Conservation (phyloP, 2,797 vertebrate species). For the Sebastiscus tertius region DNA sequence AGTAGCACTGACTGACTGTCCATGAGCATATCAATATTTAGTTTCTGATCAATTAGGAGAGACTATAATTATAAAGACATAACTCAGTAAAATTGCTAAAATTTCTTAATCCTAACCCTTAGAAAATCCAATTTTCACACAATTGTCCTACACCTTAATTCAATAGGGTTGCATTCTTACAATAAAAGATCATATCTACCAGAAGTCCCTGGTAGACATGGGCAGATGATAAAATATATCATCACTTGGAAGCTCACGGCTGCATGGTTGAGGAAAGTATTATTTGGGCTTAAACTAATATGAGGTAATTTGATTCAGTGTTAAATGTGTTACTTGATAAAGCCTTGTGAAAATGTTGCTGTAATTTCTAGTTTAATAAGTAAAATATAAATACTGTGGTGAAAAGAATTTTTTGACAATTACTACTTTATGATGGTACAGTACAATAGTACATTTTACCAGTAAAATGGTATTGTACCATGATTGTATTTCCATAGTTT, state of each 20-base stretch:
- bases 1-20: neutral
- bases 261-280: neutral
- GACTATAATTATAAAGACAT: neutral
- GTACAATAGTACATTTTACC: neutral
- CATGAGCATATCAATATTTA: neutral
- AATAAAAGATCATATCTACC: neutral
- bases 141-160: neutral
- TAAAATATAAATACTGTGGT: neutral
- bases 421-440: neutral
- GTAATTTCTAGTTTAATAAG: neutral
- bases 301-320: neutral
- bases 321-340: neutral
- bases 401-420: neutral
- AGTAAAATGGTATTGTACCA: neutral
- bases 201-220: neutral
- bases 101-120: neutral
- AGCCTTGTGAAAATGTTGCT: neutral
- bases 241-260: neutral
- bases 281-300: neutral
- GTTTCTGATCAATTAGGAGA: neutral
- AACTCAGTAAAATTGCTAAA: no score
- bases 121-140: neutral
- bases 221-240: neutral
- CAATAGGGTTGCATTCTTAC: neutral
- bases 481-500: neutral